phyloP scores from a whole-genome alignment of 2,888 invertebrate genomes.

The Drosophila crucigera region DNA sequence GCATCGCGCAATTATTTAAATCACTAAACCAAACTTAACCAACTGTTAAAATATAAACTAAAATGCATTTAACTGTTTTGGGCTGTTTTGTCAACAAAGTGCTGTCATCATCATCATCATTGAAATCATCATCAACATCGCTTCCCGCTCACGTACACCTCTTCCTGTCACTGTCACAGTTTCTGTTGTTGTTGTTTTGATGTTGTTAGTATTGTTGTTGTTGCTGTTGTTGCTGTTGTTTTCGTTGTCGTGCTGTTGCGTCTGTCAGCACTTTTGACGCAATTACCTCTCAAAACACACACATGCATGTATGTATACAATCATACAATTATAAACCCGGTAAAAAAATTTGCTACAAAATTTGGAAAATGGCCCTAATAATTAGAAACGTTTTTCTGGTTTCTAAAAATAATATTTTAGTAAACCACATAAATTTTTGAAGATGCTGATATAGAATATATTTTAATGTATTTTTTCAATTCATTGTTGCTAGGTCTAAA shows the following conservation, averaged over 20 bases:
- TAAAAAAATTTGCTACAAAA: background rate
- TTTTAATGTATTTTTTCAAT: background rate
- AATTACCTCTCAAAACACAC: constrained; percentile 62
- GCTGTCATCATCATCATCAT: constrained; percentile 62
- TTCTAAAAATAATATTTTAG: background rate
- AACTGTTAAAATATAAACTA: constrained; percentile 84
- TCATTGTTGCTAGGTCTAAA: background rate
- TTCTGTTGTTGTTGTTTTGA: constrained; percentile 24
- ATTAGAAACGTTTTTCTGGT: background rate
- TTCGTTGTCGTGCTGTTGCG: constrained; percentile 43
- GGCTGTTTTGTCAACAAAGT: constrained; percentile 77
- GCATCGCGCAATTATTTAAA: constrained; percentile 72
- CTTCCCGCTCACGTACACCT: constrained; percentile 37
- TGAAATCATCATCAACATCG: constrained; percentile 26
- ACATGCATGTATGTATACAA: constrained; percentile 9
- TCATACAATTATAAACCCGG: background rate
- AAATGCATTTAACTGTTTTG: constrained; percentile 82
- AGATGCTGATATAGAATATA: background rate
- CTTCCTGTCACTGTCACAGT: constrained; percentile 44
- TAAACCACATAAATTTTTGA: background rate
- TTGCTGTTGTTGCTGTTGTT: constrained; percentile 8
- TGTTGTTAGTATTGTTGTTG: background rate
- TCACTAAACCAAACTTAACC: constrained; percentile 82
- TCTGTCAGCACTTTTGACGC: constrained; percentile 76
- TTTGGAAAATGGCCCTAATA: background rate